A percentile compares a stretch with the other conserved stretches of the same genome.
phyloP scores from a whole-genome alignment of 2,888 invertebrate species.

The Temnothorax ravouxi region DNA sequence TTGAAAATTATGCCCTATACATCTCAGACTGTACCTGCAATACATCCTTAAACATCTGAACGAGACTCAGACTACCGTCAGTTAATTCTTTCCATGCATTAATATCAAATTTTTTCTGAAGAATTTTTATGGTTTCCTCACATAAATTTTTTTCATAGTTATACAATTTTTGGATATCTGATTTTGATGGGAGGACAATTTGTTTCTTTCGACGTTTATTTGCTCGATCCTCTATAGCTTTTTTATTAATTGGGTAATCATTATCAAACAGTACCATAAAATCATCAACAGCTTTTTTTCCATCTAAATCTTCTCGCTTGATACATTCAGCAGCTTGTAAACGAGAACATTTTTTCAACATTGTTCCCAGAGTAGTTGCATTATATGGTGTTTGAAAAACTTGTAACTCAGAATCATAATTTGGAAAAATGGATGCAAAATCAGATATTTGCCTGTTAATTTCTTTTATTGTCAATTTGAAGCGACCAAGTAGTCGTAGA shows the following conservation, averaged over 20 bases:
- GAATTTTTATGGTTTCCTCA: slow-evolving; percentile 27
- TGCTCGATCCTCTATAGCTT: slow-evolving; percentile 52
- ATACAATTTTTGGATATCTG: slow-evolving; percentile 51
- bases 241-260: slow-evolving; percentile 54
- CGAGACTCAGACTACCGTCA: slow-evolving; percentile 55
- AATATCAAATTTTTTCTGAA: slow-evolving; percentile 42
- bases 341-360: slow-evolving; percentile 55
- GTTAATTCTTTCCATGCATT: slow-evolving; percentile 52
- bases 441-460: slow-evolving; percentile 46
- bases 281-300: slow-evolving; percentile 56
- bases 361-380: slow-evolving; percentile 33
- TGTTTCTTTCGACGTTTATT: slow-evolving; percentile 47
- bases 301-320: slow-evolving; percentile 47
- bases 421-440: slow-evolving; percentile 49
- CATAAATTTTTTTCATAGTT: slow-evolving; percentile 43
- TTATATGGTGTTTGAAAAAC: slow-evolving; percentile 39
- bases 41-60: slow-evolving; percentile 67
- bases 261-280: slow-evolving; percentile 35
- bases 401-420: slow-evolving; percentile 13
- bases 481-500: slow-evolving; percentile 37
- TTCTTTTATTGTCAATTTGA: slow-evolving; percentile 25
- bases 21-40: too few relatives aligned
- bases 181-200: slow-evolving; percentile 52
- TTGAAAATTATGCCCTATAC: too few relatives aligned
- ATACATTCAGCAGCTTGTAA: slow-evolving; percentile 49